Conservation (phyloP, 2,888 invertebrate genomes). For the Brachyopa scutellaris region DNA sequence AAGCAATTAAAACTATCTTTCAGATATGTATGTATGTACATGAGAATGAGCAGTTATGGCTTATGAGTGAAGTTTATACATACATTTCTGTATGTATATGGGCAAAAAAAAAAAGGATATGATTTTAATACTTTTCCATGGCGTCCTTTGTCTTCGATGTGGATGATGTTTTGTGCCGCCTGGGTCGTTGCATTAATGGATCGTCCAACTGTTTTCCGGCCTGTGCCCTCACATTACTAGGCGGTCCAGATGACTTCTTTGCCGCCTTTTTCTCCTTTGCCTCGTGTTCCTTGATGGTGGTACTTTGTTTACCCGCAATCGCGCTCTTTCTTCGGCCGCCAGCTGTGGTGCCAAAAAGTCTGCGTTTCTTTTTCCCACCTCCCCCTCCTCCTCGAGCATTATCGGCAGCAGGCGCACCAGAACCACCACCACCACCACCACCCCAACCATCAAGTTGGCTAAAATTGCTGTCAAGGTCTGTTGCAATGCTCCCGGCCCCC, state of each 20-base stretch:
- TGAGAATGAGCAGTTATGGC: too few species aligned
- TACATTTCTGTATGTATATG: too few species aligned
- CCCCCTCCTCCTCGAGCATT: slow-evolving; percentile 29
- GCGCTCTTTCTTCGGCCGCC: slow-evolving; percentile 50
- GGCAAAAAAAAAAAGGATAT: background rate
- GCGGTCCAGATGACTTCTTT: slow-evolving; percentile 78
- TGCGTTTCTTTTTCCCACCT: slow-evolving; percentile 60
- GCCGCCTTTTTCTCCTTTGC: slow-evolving; percentile 77
- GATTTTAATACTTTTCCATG: slow-evolving; percentile 67
- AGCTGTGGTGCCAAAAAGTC: slow-evolving; percentile 68
- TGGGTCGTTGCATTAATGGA: slow-evolving; percentile 80
- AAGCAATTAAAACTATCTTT: slow-evolving; percentile 41
- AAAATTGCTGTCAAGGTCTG: slow-evolving; percentile 80
- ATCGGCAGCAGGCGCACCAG: slow-evolving; percentile 34
- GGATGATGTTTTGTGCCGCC: slow-evolving; percentile 75
- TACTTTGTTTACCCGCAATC: slow-evolving; percentile 47
- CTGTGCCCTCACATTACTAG: slow-evolving; percentile 75
- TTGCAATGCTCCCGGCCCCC: slow-evolving; percentile 78
- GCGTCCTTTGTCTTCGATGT: slow-evolving; percentile 73
- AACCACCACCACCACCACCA: slow-evolving; percentile 75
- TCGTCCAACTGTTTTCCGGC: slow-evolving; percentile 77
- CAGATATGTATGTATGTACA: background rate
- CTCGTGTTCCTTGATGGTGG: slow-evolving; percentile 59
- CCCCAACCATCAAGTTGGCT: slow-evolving; percentile 80
- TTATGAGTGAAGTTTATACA: background rate